Conservation (phyloP, 2,113 vertebrate genomes). For the Dunckerocampus dactyliophorus region DNA sequence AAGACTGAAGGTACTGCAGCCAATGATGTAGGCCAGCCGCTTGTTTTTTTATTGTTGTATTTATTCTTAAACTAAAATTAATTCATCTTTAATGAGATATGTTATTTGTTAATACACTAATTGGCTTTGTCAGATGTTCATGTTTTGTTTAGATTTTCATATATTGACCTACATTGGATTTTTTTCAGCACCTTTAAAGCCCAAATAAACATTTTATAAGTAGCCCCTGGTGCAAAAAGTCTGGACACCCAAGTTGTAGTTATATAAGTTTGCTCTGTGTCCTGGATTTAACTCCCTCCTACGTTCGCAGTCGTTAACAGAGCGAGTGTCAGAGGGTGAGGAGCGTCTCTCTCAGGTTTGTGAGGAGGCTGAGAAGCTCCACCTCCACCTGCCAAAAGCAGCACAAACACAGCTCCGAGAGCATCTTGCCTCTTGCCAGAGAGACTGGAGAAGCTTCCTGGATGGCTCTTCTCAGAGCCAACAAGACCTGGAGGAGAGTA, state of each 20-base stretch:
- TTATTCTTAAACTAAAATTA: no score
- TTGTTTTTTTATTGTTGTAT: no score
- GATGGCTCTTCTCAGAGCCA: slow-evolving; percentile 78
- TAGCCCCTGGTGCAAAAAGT: no score
- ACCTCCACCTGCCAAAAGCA: slow-evolving; percentile 77
- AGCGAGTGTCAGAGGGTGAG: slow-evolving; percentile 76
- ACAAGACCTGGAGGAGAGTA: slow-evolving; percentile 78
- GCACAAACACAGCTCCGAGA: slow-evolving; percentile 79
- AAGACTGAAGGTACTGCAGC: slow-evolving; percentile 79
- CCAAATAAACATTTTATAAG: background rate
- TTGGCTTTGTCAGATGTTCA: no score
- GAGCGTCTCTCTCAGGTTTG: slow-evolving; percentile 74
- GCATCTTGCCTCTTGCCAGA: slow-evolving; percentile 77
- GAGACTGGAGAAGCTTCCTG: slow-evolving; percentile 81
- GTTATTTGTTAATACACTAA: no score
- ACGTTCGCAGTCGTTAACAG: slow-evolving; percentile 70
- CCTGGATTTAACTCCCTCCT: background rate
- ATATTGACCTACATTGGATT: background rate
- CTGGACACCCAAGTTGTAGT: background rate
- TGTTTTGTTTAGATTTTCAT: background rate
- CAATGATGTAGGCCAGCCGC: no score
- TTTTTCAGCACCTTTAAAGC: background rate
- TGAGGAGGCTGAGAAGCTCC: slow-evolving; percentile 82
- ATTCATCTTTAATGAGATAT: no score
- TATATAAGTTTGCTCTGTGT: background rate